A percentile compares a stretch with the other conserved stretches of the same genome.
phyloP scores from a whole-genome alignment of 1,140 invertebrate species.

The Eubasilissa regina region DNA sequence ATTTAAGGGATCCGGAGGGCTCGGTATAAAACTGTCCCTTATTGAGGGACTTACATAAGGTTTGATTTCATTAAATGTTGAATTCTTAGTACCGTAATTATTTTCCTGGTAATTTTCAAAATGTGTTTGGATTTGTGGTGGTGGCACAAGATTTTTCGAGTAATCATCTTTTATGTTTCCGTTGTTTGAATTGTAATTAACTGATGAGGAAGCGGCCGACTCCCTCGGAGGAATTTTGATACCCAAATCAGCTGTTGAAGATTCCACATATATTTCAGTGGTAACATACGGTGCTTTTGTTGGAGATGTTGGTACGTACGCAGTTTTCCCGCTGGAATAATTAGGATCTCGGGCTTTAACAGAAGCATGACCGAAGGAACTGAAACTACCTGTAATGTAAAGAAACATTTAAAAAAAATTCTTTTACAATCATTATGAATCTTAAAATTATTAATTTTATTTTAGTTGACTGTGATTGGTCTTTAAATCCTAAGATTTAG shows the following conservation, averaged over 20 bases:
- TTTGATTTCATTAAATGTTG: slow-evolving; percentile 32
- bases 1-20: slow-evolving; percentile 68
- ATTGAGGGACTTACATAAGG: slow-evolving; percentile 47
- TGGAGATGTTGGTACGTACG: slow-evolving; percentile 64
- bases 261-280: slow-evolving; percentile 63
- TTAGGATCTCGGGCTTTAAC: slow-evolving; percentile 67
- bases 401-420: background rate
- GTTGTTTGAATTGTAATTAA: slow-evolving; percentile 26
- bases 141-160: slow-evolving; percentile 53
- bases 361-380: slow-evolving; percentile 68
- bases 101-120: slow-evolving; percentile 64
- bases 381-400: slow-evolving; percentile 66
- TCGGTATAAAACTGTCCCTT: slow-evolving; percentile 65
- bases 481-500: too few species aligned
- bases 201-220: background rate
- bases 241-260: slow-evolving; percentile 63
- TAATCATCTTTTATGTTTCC: slow-evolving; percentile 45
- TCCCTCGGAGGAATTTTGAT: slow-evolving; percentile 58
- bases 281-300: slow-evolving; percentile 64
- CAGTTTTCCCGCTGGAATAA: slow-evolving; percentile 63
- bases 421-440: too few species aligned
- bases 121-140: slow-evolving; percentile 47
- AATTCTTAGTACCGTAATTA: slow-evolving; percentile 57
- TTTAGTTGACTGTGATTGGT: too few species aligned
- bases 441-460: too few species aligned